Conservation (phyloP, 2,113 vertebrate genomes). For the Tricholaema leucomelas region DNA sequence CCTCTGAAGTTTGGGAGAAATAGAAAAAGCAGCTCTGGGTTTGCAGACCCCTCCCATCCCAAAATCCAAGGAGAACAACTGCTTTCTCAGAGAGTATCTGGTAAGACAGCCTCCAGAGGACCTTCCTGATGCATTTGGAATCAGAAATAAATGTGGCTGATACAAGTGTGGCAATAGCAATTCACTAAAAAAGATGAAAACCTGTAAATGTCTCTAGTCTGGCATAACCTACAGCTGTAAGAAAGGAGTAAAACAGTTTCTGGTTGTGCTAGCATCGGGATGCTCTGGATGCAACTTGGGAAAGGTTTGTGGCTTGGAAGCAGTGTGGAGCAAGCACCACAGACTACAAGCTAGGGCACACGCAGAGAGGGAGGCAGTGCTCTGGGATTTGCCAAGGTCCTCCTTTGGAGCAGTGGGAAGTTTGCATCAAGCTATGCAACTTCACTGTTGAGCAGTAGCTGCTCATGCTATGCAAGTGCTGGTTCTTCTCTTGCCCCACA, state of each 20-base stretch:
- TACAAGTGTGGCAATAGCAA: not conserved
- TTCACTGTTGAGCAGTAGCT: not conserved
- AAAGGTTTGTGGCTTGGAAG: constrained; percentile 4
- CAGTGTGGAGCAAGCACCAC: accelerated
- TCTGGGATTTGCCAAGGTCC: not conserved
- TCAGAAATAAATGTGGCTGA: not conserved
- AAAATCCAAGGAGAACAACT: not conserved
- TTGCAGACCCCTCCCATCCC: not conserved
- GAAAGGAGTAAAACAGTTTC: not conserved
- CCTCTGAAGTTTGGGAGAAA: not conserved
- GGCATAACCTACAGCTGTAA: not conserved
- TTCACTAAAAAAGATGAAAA: not conserved
- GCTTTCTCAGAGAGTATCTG: not conserved
- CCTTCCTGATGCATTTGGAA: not conserved
- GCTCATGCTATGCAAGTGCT: too few species aligned
- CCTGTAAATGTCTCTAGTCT: not conserved
- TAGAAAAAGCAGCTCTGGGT: not conserved
- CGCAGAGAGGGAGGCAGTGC: not conserved
- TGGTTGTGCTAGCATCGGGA: not conserved
- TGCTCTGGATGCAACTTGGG: not conserved
- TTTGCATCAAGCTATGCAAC: not conserved
- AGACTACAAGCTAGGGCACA: not conserved
- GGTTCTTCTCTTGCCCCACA: not conserved
- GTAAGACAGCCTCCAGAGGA: not conserved
- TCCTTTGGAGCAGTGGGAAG: not conserved